Percentiles rank a stretch among this genome's conserved stretches.
Evolutionary conservation across 2,113 vertebrate species (phyloP).

Genomic region (Cyphomyrus discorhynchus): DNA sequence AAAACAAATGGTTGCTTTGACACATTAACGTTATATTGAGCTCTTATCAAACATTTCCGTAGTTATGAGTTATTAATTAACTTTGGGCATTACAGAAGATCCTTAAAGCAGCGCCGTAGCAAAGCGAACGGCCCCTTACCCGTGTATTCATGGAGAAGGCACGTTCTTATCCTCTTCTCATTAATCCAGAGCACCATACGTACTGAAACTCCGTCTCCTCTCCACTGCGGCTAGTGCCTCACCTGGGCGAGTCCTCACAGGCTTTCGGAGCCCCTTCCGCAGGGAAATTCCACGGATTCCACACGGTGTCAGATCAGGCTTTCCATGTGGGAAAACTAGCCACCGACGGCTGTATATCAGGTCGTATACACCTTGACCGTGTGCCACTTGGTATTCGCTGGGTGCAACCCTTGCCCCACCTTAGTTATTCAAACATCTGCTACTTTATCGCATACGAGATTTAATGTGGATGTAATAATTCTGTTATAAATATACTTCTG

Average conservation of each 20-base stretch:
- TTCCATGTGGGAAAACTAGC: not conserved
- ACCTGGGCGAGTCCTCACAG: conserved; percentile 3
- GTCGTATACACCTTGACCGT: not conserved
- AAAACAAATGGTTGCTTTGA: not conserved
- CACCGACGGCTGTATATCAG: not conserved
- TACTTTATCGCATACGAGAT: conserved; percentile 2
- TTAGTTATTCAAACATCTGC: not conserved
- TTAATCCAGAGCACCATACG: not conserved
- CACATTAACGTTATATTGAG: not conserved
- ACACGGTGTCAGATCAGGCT: conserved; percentile 15
- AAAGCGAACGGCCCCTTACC: not conserved
- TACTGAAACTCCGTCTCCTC: not conserved
- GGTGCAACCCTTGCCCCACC: not conserved
- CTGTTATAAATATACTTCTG: not conserved
- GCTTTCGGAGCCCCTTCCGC: not conserved
- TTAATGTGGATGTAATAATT: not conserved
- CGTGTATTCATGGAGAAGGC: not conserved
- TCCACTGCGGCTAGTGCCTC: not conserved
- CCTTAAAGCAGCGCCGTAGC: not conserved
- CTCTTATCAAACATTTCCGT: not conserved
- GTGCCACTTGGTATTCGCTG: not conserved
- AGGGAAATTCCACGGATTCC: conserved; percentile 52
- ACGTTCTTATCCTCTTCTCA: not conserved
- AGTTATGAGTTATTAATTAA: not conserved
- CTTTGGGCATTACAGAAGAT: not conserved